A percentile compares a stretch with the other conserved stretches of the same genome.
Evolutionary conservation across 2,888 invertebrate genomes (phyloP).

Genomic region (Phragmatobia fuliginosa): DNA sequence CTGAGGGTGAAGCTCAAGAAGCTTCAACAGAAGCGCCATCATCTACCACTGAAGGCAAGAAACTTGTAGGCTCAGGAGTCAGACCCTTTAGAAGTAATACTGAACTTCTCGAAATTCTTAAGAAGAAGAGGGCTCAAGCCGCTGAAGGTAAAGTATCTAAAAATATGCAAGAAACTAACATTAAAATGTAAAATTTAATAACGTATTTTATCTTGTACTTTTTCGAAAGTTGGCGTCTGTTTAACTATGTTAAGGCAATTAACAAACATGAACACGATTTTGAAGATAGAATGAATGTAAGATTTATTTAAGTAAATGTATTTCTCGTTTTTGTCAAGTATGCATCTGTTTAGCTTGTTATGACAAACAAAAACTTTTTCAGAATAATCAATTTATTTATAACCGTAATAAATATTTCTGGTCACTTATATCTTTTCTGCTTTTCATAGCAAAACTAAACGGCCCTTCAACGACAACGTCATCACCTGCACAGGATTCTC

Average conservation of each 20-base stretch:
- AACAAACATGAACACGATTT: neutral
- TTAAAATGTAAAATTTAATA: neutral
- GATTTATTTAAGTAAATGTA: too few species aligned
- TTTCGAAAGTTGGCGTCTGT: too few species aligned
- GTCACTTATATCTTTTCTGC: neutral
- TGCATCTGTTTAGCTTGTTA: too few species aligned
- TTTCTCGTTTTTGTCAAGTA: too few species aligned
- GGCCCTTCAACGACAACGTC: constrained; percentile 60
- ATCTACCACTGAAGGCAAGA: constrained; percentile 90
- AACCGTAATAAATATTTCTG: neutral
- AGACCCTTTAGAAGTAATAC: constrained; percentile 93
- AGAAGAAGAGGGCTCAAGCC: constrained; percentile 90
- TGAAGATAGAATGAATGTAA: too few species aligned
- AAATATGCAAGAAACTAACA: neutral
- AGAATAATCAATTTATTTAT: too few species aligned
- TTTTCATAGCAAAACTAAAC: constrained; percentile 69
- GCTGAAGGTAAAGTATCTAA: constrained; percentile 81
- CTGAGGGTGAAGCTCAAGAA: constrained; percentile 77
- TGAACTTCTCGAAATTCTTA: constrained; percentile 90
- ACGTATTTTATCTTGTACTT: neutral
- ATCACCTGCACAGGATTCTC: constrained; percentile 60
- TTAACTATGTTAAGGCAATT: neutral
- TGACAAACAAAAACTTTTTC: too few species aligned
- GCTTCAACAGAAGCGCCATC: constrained; percentile 85
- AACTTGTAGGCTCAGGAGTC: constrained; percentile 89